These are phyloP conservation scores for Selenia dentaria DNA, from an alignment of 2,888 invertebrate species.

Conservation along the genomic window DNA sequence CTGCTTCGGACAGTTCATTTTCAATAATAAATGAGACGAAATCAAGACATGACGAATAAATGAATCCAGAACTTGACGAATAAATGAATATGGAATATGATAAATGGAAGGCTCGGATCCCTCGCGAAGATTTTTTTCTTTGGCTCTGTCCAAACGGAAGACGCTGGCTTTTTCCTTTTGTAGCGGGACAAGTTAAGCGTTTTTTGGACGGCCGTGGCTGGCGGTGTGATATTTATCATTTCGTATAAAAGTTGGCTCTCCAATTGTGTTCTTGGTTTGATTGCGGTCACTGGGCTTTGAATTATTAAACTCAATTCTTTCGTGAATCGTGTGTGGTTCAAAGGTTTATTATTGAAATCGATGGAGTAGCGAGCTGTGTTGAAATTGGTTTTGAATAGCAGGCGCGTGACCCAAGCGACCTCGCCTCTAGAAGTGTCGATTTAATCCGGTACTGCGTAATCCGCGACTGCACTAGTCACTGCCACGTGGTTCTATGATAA, in stretches of 20 bases:
- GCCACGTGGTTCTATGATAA: conserved; percentile 84
- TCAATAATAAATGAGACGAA: conserved; percentile 86
- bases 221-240: conserved; percentile 82
- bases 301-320: conserved; percentile 31
- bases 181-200: conserved; percentile 83
- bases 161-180: conserved; percentile 83
- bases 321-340: conserved; percentile 14
- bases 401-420: conserved; percentile 54
- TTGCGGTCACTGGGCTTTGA: conserved; percentile 53
- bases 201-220: conserved; percentile 76
- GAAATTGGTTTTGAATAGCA: conserved; percentile 19
- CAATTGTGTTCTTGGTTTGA: conserved; percentile 69
- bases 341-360: conserved; percentile 9
- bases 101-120: conserved; percentile 81
- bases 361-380: conserved; percentile 4
- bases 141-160: conserved; percentile 82
- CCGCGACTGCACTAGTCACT: conserved; percentile 83
- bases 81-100: conserved; percentile 85
- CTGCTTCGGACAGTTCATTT: conserved; percentile 84
- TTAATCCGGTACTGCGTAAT: conserved; percentile 74
- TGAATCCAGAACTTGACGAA: conserved; percentile 86
- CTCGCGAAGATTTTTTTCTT: conserved; percentile 83
- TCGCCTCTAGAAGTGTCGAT: conserved; percentile 57
- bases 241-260: conserved; percentile 72
- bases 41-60: conserved; percentile 86